Percentiles rank a stretch among this genome's conserved stretches.
These are phyloP conservation scores for Amblyraja radiata DNA, from an alignment of 2,797 vertebrate genomes.

Conservation along the genomic window DNA sequence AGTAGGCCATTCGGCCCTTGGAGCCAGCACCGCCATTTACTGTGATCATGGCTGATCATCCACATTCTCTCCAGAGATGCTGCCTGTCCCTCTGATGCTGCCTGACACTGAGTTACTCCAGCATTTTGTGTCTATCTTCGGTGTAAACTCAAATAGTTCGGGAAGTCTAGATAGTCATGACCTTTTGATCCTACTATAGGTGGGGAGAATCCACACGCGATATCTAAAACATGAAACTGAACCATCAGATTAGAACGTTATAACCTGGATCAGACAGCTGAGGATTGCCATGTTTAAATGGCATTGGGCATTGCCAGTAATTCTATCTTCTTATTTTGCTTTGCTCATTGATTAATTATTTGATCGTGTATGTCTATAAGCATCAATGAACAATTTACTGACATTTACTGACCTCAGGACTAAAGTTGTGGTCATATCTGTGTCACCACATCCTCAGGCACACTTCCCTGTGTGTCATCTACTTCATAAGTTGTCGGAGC, in stretches of 20 bases:
- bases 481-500: neutral
- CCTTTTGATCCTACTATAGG: neutral
- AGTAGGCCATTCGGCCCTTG: too few species aligned
- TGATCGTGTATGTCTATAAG: neutral
- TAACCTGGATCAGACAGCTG: neutral
- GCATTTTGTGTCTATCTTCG: too few species aligned
- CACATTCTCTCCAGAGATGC: too few species aligned
- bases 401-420: too few species aligned
- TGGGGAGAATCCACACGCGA: neutral
- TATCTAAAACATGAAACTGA: neutral
- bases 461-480: neutral
- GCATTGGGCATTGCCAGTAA: neutral
- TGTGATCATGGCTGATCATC: too few species aligned
- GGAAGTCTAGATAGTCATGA: neutral
- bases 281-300: neutral
- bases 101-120: too few species aligned
- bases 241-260: neutral
- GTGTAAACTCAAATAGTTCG: neutral
- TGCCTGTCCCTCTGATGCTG: too few species aligned
- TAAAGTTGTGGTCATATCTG: neutral
- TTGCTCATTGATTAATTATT: neutral
- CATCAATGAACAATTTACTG: too few species aligned
- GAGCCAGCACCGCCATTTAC: too few species aligned
- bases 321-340: neutral
- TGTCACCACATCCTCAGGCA: neutral